Evolutionary conservation across 2,113 vertebrate species (phyloP).

Genomic region (Laterallus jamaicensis): DNA sequence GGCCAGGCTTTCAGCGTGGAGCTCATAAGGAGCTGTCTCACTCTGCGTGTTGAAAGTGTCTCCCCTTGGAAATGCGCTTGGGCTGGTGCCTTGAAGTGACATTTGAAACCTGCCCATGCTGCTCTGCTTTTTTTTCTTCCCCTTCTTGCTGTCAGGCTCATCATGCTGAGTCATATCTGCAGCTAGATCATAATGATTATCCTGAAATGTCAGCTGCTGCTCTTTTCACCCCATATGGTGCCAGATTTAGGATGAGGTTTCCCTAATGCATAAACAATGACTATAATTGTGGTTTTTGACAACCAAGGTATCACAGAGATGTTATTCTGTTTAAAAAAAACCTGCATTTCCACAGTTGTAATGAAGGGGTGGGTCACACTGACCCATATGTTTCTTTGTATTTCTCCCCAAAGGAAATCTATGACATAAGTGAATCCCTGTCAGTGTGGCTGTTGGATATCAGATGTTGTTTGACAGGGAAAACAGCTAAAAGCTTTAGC

Average conservation of each 20-base stretch:
- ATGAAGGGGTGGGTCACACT: constrained; percentile 1
- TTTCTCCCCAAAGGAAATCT: constrained; percentile 3
- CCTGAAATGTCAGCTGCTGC: constrained; percentile 68
- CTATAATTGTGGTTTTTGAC: constrained; percentile 63
- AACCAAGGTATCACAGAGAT: constrained; percentile 53
- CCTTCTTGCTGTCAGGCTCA: constrained; percentile 41
- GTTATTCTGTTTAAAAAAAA: constrained; percentile 42
- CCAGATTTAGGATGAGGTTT: constrained; percentile 68
- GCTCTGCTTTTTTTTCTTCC: not conserved
- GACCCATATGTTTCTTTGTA: constrained; percentile 34
- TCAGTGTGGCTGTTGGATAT: not conserved
- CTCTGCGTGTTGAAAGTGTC: not conserved
- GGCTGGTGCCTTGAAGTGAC: constrained; percentile 13
- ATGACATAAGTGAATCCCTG: constrained; percentile 30
- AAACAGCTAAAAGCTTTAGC: constrained; percentile 31
- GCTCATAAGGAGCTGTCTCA: not conserved
- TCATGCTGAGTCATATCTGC: constrained; percentile 66
- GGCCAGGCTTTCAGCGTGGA: not conserved
- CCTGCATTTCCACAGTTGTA: constrained; percentile 2
- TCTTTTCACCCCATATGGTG: constrained; percentile 64
- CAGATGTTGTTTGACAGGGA: not conserved
- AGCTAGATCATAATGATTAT: constrained; percentile 62
- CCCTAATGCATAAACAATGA: constrained; percentile 69
- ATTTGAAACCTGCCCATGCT: constrained; percentile 36
- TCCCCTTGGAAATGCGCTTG: not conserved